Conservation (phyloP, 2,113 vertebrate genomes). For the Donacobius atricapilla region DNA sequence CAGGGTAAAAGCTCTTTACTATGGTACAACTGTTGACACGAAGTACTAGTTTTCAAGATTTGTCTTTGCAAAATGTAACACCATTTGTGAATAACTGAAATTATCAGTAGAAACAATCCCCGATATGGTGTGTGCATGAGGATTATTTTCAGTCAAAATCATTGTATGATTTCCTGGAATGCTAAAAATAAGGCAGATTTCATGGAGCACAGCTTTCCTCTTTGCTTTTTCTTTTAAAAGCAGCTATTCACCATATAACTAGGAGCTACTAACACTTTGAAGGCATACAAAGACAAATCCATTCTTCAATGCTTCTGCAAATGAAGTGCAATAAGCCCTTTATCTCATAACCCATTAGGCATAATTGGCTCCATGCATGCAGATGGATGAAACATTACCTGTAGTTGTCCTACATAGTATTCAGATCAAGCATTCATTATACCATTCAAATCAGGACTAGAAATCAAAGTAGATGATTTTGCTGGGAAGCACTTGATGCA, state of each 20-base stretch:
- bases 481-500: background rate
- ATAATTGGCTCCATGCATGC: background rate
- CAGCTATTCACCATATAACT: background rate
- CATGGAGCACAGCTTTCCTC: background rate
- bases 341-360: background rate
- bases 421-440: background rate
- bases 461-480: background rate
- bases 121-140: background rate
- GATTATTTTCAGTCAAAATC: background rate
- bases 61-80: background rate
- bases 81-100: background rate
- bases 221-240: background rate
- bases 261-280: background rate
- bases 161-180: background rate
- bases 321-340: background rate
- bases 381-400: background rate
- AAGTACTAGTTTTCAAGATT: background rate
- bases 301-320: background rate
- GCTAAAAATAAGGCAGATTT: slow-evolving; percentile 18
- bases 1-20: background rate
- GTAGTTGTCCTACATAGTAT: background rate
- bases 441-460: background rate
- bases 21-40: background rate
- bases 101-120: background rate
- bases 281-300: background rate